A percentile compares a stretch with the other conserved stretches of the same genome.
phyloP scores from a whole-genome alignment of 2,797 vertebrate species.

The Centroberyx gerrardi region DNA sequence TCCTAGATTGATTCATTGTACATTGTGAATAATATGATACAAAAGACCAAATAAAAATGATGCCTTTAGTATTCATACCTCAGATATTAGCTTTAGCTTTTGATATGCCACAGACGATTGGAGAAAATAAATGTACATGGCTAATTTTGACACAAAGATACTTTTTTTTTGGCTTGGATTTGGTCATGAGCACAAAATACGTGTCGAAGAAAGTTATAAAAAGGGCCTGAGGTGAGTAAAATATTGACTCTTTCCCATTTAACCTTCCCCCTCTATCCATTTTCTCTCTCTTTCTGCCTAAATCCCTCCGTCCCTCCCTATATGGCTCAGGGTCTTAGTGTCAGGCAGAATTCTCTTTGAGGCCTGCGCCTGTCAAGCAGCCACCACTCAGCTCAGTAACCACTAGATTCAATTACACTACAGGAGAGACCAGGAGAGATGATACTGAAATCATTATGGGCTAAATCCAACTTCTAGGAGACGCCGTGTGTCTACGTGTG shows the following conservation, averaged over 20 bases:
- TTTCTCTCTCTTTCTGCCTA: slow-evolving; percentile 59
- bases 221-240: slow-evolving; percentile 58
- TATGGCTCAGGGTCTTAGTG: slow-evolving; percentile 79
- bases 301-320: slow-evolving; percentile 71
- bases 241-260: slow-evolving; percentile 74
- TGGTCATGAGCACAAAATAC: slow-evolving; percentile 27
- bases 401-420: slow-evolving; percentile 76
- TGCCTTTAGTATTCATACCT: no score
- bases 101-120: neutral
- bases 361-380: slow-evolving; percentile 76
- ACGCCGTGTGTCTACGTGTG: slow-evolving; percentile 5
- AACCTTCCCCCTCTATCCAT: slow-evolving; percentile 70
- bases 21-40: neutral
- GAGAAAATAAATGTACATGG: neutral
- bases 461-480: slow-evolving; percentile 58
- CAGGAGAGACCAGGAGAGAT: slow-evolving; percentile 51
- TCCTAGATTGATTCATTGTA: neutral
- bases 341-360: slow-evolving; percentile 78
- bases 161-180: slow-evolving; percentile 3
- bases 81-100: neutral
- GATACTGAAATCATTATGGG: slow-evolving; percentile 69
- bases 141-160: neutral
- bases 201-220: slow-evolving; percentile 47
- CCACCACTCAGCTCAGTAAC: slow-evolving; percentile 68
- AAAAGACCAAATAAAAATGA: neutral